Percentiles rank a stretch among this genome's conserved stretches.
Evolutionary conservation across 2,113 vertebrate genomes (phyloP).

Genomic region (Maccullochella peelii): DNA sequence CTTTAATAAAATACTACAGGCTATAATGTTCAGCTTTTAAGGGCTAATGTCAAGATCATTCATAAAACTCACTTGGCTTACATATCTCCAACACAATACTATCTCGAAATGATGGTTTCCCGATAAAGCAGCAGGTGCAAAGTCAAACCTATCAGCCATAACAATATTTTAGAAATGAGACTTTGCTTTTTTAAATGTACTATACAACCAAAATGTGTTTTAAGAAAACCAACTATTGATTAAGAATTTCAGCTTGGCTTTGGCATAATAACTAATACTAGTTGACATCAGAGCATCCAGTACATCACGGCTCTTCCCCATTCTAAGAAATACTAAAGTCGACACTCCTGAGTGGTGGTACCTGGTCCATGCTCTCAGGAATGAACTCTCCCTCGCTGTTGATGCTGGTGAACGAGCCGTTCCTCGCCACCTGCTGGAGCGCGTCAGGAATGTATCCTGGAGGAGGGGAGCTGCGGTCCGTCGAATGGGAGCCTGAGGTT

Average conservation of each 20-base stretch:
- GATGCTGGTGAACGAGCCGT: conserved; percentile 99
- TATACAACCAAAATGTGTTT: too few species aligned
- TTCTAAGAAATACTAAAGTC: neutral
- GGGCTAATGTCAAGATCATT: too few species aligned
- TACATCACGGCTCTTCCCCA: neutral
- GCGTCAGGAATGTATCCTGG: conserved; percentile 99
- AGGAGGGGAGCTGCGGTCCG: conserved; percentile 96
- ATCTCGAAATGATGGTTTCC: neutral
- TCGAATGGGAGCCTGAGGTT: conserved; percentile 88
- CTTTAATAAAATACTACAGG: too few species aligned
- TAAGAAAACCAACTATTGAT: neutral
- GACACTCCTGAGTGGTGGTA: conserved; percentile 56
- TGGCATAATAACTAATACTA: neutral
- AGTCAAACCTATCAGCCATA: neutral
- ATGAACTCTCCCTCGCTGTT: conserved; percentile 99
- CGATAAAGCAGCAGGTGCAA: neutral
- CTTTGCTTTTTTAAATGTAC: too few species aligned
- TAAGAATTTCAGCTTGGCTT: neutral
- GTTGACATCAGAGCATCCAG: neutral
- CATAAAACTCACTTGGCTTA: too few species aligned
- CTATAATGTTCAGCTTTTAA: too few species aligned
- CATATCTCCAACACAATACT: too few species aligned
- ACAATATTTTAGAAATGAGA: too few species aligned
- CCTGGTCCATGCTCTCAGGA: conserved; percentile 99
- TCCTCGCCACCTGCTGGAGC: conserved; percentile 95